Conservation (phyloP, 2,797 vertebrate genomes). For the Diglossa cyanea region DNA sequence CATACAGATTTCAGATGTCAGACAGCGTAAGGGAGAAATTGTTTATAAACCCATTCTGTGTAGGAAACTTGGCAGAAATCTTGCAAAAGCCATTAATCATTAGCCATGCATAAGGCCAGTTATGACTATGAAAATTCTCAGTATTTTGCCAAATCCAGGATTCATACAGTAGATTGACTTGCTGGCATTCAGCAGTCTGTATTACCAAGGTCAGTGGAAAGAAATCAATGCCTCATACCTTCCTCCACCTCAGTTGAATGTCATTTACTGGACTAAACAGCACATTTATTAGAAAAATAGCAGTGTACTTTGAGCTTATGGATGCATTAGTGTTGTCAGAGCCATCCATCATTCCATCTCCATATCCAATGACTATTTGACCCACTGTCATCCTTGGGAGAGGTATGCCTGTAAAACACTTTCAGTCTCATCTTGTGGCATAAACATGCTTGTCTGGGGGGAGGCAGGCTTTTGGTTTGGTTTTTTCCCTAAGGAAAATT, state of each 20-base stretch:
- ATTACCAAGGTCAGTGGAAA: not conserved
- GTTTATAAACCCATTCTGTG: not conserved
- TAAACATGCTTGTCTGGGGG: not conserved
- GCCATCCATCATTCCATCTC: constrained; percentile 53
- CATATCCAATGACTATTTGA: constrained; percentile 54
- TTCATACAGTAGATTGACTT: not conserved
- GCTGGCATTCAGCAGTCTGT: not conserved
- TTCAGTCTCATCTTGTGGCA: constrained; percentile 75
- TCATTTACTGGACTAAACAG: constrained; percentile 63
- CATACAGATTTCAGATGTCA: not conserved
- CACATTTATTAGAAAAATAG: constrained; percentile 53
- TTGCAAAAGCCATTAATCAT: not conserved
- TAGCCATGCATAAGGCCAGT: not conserved
- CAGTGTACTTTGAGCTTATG: constrained; percentile 55
- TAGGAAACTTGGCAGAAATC: not conserved
- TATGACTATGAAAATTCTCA: not conserved
- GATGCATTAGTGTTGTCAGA: constrained; percentile 48
- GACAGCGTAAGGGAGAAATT: not conserved
- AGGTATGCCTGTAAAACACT: constrained; percentile 76
- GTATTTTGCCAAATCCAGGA: not conserved
- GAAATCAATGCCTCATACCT: not conserved
- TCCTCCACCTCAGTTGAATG: not conserved
- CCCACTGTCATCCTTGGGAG: constrained; percentile 58
- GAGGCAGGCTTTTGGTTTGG: not conserved
- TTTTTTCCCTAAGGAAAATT: not conserved